Percentiles rank a stretch among this genome's conserved stretches.
Conservation (phyloP, 2,797 vertebrate species). For the Chloroceryle inda region DNA sequence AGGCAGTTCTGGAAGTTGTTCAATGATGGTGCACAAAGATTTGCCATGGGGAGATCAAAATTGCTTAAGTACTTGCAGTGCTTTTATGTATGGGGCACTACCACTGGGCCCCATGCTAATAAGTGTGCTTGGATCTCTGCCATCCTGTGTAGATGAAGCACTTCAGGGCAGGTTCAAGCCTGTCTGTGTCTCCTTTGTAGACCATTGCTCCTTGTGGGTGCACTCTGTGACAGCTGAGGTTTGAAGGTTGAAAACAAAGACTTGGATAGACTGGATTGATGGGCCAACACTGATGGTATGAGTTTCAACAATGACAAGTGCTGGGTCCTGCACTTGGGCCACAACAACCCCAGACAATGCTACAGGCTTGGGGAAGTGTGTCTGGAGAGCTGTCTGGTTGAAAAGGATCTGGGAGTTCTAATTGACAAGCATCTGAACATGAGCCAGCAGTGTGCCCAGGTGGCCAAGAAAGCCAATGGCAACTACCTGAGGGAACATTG, state of each 20-base stretch:
- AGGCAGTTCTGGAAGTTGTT: not conserved
- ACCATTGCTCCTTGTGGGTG: not conserved
- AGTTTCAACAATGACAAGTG: no score
- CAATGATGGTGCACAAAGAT: not conserved
- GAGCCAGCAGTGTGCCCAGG: no score
- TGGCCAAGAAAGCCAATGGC: no score
- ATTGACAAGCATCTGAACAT: no score
- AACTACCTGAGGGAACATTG: no score
- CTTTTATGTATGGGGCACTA: not conserved
- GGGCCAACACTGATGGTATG: no score
- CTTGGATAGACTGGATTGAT: no score
- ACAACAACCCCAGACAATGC: no score
- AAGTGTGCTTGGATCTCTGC: not conserved
- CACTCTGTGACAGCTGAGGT: not conserved
- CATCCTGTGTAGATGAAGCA: not conserved
- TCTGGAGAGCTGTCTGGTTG: no score
- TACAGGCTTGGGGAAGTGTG: no score
- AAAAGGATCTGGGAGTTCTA: no score
- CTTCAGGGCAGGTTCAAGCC: not conserved
- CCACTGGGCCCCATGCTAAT: fast-evolving
- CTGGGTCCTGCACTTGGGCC: no score
- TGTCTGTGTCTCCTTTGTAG: not conserved
- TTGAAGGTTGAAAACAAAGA: not conserved
- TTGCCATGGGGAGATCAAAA: not conserved
- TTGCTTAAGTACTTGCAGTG: not conserved